These are phyloP conservation scores for Ochropacha duplaris DNA, from an alignment of 2,888 invertebrate species.

Conservation along the genomic window DNA sequence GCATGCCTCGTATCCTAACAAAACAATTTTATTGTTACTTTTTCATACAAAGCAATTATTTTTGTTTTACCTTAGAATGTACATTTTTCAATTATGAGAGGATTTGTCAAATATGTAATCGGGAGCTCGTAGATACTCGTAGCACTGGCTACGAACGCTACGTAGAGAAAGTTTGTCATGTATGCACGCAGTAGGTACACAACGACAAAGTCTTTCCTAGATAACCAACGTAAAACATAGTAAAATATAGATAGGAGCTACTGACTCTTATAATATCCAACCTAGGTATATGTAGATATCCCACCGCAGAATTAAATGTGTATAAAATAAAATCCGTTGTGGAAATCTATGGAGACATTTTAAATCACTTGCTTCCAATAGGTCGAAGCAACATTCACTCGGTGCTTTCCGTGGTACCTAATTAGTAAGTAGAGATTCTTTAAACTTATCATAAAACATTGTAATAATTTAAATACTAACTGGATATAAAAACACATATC, in stretches of 20 bases:
- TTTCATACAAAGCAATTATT: neutral
- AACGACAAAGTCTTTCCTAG: neutral
- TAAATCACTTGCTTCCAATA: too few species aligned
- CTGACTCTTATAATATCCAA: too few species aligned
- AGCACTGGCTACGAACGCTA: neutral
- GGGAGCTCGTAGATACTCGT: neutral
- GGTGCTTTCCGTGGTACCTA: too few species aligned
- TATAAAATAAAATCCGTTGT: too few species aligned
- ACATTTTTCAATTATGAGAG: too few species aligned
- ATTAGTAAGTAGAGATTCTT: too few species aligned
- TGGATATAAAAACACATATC: neutral
- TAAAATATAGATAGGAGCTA: too few species aligned
- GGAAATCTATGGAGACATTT: too few species aligned
- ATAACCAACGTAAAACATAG: neutral
- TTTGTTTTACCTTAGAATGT: too few species aligned
- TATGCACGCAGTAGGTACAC: neutral
- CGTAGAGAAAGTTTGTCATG: neutral
- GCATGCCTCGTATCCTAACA: neutral
- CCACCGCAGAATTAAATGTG: too few species aligned
- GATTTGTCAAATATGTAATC: too few species aligned
- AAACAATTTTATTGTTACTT: neutral
- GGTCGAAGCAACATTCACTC: neutral
- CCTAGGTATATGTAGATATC: too few species aligned
- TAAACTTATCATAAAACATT: neutral
- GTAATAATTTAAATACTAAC: neutral